phyloP scores from a whole-genome alignment of 2,888 invertebrate genomes.

The Ormyrus labotus region DNA sequence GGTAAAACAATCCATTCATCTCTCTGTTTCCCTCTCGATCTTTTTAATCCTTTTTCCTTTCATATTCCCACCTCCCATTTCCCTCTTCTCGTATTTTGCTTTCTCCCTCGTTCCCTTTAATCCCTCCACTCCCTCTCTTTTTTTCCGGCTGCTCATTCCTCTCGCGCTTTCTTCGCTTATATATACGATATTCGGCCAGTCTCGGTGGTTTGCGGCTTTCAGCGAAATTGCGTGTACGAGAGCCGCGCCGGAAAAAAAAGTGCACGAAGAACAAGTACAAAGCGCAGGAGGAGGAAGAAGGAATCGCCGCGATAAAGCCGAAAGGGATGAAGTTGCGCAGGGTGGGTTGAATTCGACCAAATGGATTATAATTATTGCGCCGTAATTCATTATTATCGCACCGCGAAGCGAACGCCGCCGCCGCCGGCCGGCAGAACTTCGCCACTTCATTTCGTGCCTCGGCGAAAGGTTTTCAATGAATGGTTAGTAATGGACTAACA shows the following conservation, averaged over 20 bases:
- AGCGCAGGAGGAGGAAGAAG: neutral
- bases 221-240: conserved; percentile 58
- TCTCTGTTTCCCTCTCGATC: conserved; percentile 11
- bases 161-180: conserved; percentile 23
- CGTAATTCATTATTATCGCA: conserved; percentile 30
- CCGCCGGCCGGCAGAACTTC: neutral
- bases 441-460: neutral
- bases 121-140: too few species aligned
- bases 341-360: too few species aligned
- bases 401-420: neutral
- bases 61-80: neutral
- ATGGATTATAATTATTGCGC: too few species aligned
- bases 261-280: neutral
- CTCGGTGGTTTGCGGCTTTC: conserved; percentile 55
- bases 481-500: too few species aligned
- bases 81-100: neutral
- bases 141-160: neutral
- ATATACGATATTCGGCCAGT: conserved; percentile 19
- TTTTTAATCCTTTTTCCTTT: conserved; percentile 36
- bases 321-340: too few species aligned
- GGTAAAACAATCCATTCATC: conserved; percentile 42
- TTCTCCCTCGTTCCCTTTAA: neutral
- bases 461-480: neutral
- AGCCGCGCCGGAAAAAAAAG: neutral
- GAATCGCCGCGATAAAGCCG: neutral